Evolutionary conservation across 2,797 vertebrate species (phyloP), one percentile per base, ranked within the genome.

Genomic region (Channa striata): DNA sequence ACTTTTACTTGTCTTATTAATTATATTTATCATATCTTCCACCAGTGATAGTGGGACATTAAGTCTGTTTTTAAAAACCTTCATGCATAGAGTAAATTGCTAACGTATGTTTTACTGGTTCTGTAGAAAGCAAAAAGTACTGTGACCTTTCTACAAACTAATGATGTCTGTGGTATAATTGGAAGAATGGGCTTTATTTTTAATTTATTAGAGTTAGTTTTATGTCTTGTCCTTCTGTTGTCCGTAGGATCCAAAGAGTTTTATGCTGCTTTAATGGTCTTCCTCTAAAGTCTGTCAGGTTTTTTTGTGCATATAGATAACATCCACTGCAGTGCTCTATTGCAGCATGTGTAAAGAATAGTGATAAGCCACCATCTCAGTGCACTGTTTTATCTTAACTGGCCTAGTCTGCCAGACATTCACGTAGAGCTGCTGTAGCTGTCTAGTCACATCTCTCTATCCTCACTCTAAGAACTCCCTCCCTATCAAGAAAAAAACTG

Each of bases 341-440:
- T 64, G 80, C 84, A 71, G 72, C 67, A 17, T 88, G 90, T 86
- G 87, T 82, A 77, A 87, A 84, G 91, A 93, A 93, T 92, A 91
- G 86, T 83, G 90, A 92, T 90, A 80, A 91, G 87, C 81, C 72
- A 11, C 81, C 10, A 61, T 78, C 87, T 91, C 81, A 59, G 74
- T 59, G 67, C 68, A 72, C 84, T 61, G 80, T 84, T 89, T 89
- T 78, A 89, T 91, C 85, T 85, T 79, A 87, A 85, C 81, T 47
- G 77, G 82, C 81, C 80, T 40, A 68, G 80, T 81, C 84, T 84
- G 82, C 80, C 84, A 92, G 91, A 92, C 89, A 83, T 82, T 80
- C 84, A 90, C 90, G 81, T 90, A 89, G 85, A 68, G 68, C 87
- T 87, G 78, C 85, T 80, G 80, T 23, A 87, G 70, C 76, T 82